These are phyloP conservation scores for Euwallacea similis DNA, from an alignment of 1,140 invertebrate species.

Conservation along the genomic window DNA sequence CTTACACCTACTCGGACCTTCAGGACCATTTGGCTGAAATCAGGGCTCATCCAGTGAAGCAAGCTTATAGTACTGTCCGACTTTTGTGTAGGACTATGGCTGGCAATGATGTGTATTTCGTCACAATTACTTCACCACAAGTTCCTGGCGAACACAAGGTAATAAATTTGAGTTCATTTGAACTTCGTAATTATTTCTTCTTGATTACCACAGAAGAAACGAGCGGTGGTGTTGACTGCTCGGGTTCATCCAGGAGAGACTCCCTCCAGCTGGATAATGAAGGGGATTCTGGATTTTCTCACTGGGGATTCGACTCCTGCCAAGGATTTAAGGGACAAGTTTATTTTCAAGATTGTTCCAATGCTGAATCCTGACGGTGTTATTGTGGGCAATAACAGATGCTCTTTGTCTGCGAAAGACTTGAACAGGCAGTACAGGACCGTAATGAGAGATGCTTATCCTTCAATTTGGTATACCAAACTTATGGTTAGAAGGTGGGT, in stretches of 20 bases:
- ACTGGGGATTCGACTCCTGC: constrained; percentile 78
- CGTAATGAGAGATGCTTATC: constrained; percentile 85
- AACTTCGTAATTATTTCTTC: constrained; percentile 15
- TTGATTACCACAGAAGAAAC: constrained; percentile 65
- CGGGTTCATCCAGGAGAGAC: constrained; percentile 96
- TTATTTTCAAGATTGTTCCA: constrained; percentile 94
- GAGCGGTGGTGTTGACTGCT: constrained; percentile 83
- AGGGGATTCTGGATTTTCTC: constrained; percentile 89
- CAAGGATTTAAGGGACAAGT: constrained; percentile 83
- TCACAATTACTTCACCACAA: constrained; percentile 80
- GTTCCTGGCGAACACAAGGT: constrained; percentile 44
- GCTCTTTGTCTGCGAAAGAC: constrained; percentile 85
- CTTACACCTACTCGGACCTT: constrained; percentile 90
- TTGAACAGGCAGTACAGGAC: constrained; percentile 88
- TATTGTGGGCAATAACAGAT: constrained; percentile 90
- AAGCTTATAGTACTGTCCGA: constrained; percentile 75
- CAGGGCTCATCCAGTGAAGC: constrained; percentile 76
- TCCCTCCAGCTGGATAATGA: constrained; percentile 96
- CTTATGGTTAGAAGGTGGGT: constrained; percentile 76
- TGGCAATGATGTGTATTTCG: constrained; percentile 88
- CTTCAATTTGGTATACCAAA: constrained; percentile 93
- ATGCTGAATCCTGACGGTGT: constrained; percentile 97
- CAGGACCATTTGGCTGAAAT: constrained; percentile 74
- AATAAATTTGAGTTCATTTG: not conserved
- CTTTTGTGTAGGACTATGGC: constrained; percentile 83